phyloP scores from a whole-genome alignment of 1,140 invertebrate genomes.

The Steinernema khuongi region DNA sequence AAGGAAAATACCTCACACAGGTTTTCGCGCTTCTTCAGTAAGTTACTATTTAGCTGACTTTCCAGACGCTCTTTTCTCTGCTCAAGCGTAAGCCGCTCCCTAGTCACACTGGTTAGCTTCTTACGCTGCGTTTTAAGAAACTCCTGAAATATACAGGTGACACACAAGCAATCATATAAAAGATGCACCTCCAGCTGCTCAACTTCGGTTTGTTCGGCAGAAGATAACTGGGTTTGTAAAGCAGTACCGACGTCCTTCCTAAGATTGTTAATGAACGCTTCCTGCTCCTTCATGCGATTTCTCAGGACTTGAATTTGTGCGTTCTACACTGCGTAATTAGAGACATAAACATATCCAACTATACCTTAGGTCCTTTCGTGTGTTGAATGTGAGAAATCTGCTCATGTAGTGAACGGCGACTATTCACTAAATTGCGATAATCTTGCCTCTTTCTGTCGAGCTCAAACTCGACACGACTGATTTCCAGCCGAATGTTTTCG shows the following conservation, averaged over 20 bases:
- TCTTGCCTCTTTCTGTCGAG: background rate
- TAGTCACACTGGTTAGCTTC: background rate
- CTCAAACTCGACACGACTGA: background rate
- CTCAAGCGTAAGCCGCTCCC: background rate
- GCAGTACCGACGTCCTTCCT: background rate
- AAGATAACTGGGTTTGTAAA: background rate
- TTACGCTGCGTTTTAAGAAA: background rate
- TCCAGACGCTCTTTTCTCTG: constrained; percentile 65
- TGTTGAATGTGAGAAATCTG: background rate
- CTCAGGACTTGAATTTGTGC: constrained; percentile 1
- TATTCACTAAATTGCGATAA: background rate
- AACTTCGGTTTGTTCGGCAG: background rate
- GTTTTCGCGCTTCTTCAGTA: constrained; percentile 77
- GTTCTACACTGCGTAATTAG: background rate
- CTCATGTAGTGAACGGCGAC: background rate
- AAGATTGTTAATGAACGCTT: background rate
- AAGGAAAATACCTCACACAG: constrained; percentile 65
- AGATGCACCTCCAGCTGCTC: background rate
- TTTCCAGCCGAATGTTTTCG: constrained; percentile 5
- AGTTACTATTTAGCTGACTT: constrained; percentile 93
- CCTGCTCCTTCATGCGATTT: background rate
- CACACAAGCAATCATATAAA: background rate
- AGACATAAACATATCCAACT: background rate
- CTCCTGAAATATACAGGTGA: background rate
- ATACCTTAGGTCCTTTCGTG: background rate